Percentiles rank a stretch among this genome's conserved stretches.
Evolutionary conservation across 2,888 invertebrate species (phyloP).

Genomic region (Acanthopleura granulata): DNA sequence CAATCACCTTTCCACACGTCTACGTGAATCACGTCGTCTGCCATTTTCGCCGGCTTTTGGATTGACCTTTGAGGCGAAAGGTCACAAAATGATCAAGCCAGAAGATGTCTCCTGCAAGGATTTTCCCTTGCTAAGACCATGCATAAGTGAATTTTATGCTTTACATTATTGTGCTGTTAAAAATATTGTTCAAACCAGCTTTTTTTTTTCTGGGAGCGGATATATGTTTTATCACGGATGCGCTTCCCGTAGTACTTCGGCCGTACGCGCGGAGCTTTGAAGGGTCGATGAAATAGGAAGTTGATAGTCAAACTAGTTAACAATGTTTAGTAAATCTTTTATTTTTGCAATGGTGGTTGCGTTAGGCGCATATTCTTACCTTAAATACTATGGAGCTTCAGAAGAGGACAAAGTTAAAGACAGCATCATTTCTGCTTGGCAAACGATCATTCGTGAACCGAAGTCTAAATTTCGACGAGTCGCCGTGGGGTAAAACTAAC

Average conservation of each 20-base stretch:
- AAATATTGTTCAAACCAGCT: too few relatives aligned
- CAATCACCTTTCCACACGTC: slow-evolving; percentile 89
- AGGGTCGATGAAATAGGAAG: too few relatives aligned
- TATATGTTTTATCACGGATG: too few relatives aligned
- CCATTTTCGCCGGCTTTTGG: slow-evolving; percentile 38
- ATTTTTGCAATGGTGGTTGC: background rate
- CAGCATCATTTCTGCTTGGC: slow-evolving; percentile 41
- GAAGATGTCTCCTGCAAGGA: too few relatives aligned
- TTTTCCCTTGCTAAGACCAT: too few relatives aligned
- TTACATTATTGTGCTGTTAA: too few relatives aligned
- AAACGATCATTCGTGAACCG: slow-evolving; percentile 37
- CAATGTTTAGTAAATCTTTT: background rate
- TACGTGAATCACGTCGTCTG: slow-evolving; percentile 68
- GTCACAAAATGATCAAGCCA: too few relatives aligned
- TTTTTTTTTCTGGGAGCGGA: too few relatives aligned
- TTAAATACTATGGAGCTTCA: background rate
- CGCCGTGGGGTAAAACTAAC: slow-evolving; percentile 47
- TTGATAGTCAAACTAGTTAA: background rate
- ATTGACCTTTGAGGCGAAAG: too few relatives aligned
- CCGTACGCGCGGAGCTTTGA: too few relatives aligned
- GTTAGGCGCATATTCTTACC: slow-evolving; percentile 13
- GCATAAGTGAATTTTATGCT: too few relatives aligned
- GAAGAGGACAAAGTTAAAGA: slow-evolving; percentile 32
- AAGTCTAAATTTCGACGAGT: slow-evolving; percentile 36
- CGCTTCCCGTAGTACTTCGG: too few relatives aligned